Conservation (phyloP, 2,797 vertebrate species). For the Threskiornis aethiopicus region DNA sequence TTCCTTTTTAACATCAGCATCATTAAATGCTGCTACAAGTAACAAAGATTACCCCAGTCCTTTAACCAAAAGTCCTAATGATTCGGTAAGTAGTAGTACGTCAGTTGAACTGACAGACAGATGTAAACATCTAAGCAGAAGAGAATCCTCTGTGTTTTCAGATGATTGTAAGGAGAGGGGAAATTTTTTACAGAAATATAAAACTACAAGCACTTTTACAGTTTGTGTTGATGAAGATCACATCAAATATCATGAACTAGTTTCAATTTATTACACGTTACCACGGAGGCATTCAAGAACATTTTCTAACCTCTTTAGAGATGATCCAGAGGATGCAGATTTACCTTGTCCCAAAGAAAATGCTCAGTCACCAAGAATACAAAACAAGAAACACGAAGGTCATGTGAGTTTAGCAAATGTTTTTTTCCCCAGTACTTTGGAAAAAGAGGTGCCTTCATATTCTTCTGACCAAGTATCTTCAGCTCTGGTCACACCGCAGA, state of each 20-base stretch:
- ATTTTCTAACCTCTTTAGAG: constrained; percentile 67
- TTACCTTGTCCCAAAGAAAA: constrained; percentile 25
- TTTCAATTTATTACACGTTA: constrained; percentile 80
- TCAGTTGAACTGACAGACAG: background rate
- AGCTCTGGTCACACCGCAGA: background rate
- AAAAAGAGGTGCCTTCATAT: constrained; percentile 1
- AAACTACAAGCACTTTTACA: constrained; percentile 76
- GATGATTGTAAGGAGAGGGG: constrained; percentile 30
- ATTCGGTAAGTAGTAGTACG: background rate
- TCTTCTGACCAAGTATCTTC: constrained; percentile 5
- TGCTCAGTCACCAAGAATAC: background rate
- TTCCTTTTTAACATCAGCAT: constrained; percentile 4
- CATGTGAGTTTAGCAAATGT: background rate
- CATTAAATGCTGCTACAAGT: constrained; percentile 7
- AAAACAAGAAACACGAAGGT: constrained; percentile 16
- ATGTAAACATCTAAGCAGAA: constrained; percentile 8
- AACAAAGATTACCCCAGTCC: background rate
- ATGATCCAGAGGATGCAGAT: constrained; percentile 42
- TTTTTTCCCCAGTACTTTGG: constrained; percentile 11
- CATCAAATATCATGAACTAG: constrained; percentile 76
- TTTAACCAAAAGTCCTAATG: background rate
- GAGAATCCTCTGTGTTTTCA: constrained; percentile 24
- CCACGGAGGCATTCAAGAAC: constrained; percentile 73
- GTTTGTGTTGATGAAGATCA: constrained; percentile 77
- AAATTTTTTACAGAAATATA: constrained; percentile 72